phyloP scores from a whole-genome alignment of 2,113 vertebrate genomes.

The Sinosuthora webbiana region DNA sequence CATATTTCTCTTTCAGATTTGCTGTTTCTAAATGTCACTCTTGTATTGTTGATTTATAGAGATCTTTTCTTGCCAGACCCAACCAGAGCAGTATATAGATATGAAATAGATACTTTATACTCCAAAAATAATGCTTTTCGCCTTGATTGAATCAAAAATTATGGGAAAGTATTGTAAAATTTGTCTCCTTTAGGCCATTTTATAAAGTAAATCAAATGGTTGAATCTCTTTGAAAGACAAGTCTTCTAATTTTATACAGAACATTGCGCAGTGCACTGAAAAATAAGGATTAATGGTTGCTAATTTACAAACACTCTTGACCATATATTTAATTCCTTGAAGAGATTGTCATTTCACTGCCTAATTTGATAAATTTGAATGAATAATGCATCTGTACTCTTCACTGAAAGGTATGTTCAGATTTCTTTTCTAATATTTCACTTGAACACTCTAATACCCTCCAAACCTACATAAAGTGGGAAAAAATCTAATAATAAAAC shows the following conservation, averaged over 20 bases:
- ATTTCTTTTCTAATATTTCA: neutral
- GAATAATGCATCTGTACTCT: neutral
- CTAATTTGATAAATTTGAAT: neutral
- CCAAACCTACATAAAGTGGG: neutral
- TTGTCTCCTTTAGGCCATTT: neutral
- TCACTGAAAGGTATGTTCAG: neutral
- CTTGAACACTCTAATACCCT: neutral
- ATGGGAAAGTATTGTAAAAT: neutral
- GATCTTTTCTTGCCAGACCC: neutral
- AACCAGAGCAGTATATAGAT: neutral
- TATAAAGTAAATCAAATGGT: constrained; percentile 5
- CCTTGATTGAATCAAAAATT: neutral
- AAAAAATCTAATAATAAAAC: neutral
- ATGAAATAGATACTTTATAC: neutral
- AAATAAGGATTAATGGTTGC: neutral
- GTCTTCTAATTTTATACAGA: neutral
- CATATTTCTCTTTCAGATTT: constrained; percentile 47
- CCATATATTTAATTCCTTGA: neutral
- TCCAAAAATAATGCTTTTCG: neutral
- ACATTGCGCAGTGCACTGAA: neutral
- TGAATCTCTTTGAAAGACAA: neutral
- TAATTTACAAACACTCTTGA: neutral
- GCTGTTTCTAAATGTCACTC: constrained; percentile 45
- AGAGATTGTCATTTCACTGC: neutral
- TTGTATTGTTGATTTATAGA: constrained; percentile 36